A percentile compares a stretch with the other conserved stretches of the same genome.
Conservation (phyloP, 2,888 invertebrate genomes). For the Linnaemya vulpina region DNA sequence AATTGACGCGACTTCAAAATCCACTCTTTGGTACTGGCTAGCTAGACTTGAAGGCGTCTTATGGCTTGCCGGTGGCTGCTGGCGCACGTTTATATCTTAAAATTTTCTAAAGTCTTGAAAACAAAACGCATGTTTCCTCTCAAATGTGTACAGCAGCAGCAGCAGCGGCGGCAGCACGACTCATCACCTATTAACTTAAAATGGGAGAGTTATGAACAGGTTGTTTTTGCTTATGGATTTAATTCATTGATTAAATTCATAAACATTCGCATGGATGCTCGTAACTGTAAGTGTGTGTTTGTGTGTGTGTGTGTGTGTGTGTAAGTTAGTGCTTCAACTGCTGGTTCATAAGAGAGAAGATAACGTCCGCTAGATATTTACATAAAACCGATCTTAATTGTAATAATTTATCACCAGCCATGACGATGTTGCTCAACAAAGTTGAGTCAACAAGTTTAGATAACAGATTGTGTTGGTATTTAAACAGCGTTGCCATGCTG, state of each 20-base stretch:
- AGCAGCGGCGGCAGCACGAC: constrained; percentile 1
- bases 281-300: neutral
- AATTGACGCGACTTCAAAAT: constrained; percentile 79
- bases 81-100: constrained; percentile 79
- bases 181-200: constrained; percentile 9
- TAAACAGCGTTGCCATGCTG: neutral
- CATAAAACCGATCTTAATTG: neutral
- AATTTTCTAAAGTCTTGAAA: constrained; percentile 28
- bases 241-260: constrained; percentile 37
- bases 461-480: constrained; percentile 3
- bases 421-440: constrained; percentile 15
- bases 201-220: constrained; percentile 29
- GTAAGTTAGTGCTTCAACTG: neutral
- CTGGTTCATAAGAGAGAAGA: neutral
- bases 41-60: constrained; percentile 84
- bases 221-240: neutral
- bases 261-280: neutral
- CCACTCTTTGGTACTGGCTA: constrained; percentile 81
- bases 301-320: neutral
- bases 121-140: constrained; percentile 20
- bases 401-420: neutral
- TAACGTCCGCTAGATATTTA: neutral
- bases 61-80: constrained; percentile 80
- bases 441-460: constrained; percentile 16
- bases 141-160: constrained; percentile 45